Percentiles rank a stretch among this genome's conserved stretches.
These are phyloP conservation scores for Pipistrellus nathusii DNA, from an alignment of 2,797 vertebrate species.

Conservation along the genomic window DNA sequence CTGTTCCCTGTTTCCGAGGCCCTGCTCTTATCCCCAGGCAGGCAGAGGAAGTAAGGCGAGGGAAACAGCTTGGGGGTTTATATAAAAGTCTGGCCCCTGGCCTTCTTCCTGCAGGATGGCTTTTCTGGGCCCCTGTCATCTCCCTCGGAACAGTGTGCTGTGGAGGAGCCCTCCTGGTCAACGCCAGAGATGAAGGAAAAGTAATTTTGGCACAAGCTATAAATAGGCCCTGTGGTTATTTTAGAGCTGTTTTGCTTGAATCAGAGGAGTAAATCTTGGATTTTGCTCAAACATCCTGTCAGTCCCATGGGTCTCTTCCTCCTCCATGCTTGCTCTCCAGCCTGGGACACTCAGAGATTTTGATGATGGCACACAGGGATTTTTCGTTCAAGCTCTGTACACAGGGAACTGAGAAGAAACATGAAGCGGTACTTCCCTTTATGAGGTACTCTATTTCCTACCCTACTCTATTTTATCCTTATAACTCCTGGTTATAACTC, in stretches of 20 bases:
- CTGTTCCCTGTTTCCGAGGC: background rate
- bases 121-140: background rate
- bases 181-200: slow-evolving; percentile 53
- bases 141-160: background rate
- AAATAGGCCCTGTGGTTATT: slow-evolving; percentile 68
- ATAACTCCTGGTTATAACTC: background rate
- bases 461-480: background rate
- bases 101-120: background rate
- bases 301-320: background rate
- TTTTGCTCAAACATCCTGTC: slow-evolving; percentile 65
- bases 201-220: slow-evolving; percentile 60
- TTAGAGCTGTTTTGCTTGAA: slow-evolving; percentile 63
- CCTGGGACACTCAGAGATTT: background rate
- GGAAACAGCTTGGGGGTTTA: background rate
- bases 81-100: background rate
- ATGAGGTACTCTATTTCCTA: background rate
- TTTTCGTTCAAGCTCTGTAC: background rate
- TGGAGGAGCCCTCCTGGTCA: background rate
- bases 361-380: background rate
- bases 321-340: background rate
- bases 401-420: background rate
- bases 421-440: background rate
- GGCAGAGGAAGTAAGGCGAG: slow-evolving; percentile 28
- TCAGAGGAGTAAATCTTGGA: slow-evolving; percentile 30
- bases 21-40: slow-evolving; percentile 38